Evolutionary conservation across 2,797 vertebrate species (phyloP), one percentile per base, ranked within the genome.

Genomic region (Falco novaeseelandiae): DNA sequence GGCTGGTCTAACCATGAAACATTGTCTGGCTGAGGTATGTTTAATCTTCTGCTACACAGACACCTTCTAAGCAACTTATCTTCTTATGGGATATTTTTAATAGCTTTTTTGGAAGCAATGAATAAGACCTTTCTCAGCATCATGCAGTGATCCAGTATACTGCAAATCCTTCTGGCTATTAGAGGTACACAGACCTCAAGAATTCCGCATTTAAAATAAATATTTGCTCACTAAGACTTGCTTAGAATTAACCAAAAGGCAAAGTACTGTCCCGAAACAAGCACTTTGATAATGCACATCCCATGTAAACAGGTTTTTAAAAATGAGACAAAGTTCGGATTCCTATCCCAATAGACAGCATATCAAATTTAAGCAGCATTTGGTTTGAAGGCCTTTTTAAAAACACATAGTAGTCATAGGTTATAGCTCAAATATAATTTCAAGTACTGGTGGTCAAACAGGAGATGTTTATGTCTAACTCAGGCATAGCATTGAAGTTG

Each of bases 1-100:
- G 81, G 54, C 11, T 87, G 72, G 69, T 89, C 92, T 94, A 96
- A 89, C 87, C 73, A 88, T 92, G 69, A 94, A 90, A 85, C 89
- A 36, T 57, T 93, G 79, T 87, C 90, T 90, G 87, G 76, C 88
- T 91, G 52, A 69, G 59, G 61, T 83, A 71, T 72, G 70, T 87
- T 96, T 96, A 92, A 96, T 93, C 82, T 82, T 96, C 90, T 94
- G 73, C 84, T 91, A 76, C 42, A 85, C 54, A 83, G 96, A 79
- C 71, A 96, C 85, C 87, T 97, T 94, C 80, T 95, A 29, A 90
- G 70, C 58, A 96, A 96, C 96, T 97, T 95, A 95, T 69, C 87
- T 89, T 96, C 96, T 95, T 89, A 52, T 18, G 62, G 76, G 93
- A 94, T 94, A 83, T 91, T 97, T 93, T 96, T 96, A 94, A 95